Evolutionary conservation across 2,888 invertebrate species (phyloP).

Genomic region (Patella depressa): DNA sequence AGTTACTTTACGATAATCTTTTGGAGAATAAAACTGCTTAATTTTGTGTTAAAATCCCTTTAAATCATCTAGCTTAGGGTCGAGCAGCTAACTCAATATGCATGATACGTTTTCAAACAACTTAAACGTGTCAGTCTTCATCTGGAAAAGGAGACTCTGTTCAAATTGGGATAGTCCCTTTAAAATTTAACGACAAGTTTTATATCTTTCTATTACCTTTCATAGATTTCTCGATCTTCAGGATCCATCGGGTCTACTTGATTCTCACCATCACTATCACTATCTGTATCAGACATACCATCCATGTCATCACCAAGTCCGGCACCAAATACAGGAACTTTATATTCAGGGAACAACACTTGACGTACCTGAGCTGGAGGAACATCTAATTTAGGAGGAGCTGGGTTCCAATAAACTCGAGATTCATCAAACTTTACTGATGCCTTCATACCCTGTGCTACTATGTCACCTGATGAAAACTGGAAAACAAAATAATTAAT

Average conservation of each 20-base stretch:
- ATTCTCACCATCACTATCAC: conserved; percentile 44
- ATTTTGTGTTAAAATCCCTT: too few relatives aligned
- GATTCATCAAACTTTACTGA: conserved; percentile 58
- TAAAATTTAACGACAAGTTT: too few relatives aligned
- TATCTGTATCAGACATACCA: conserved; percentile 39
- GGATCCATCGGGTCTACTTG: conserved; percentile 35
- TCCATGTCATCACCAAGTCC: not conserved
- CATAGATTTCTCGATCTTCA: conserved; percentile 32
- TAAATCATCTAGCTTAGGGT: too few relatives aligned
- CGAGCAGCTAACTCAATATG: too few relatives aligned
- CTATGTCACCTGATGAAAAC: conserved; percentile 46
- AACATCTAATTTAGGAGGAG: conserved; percentile 68
- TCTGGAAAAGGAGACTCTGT: too few relatives aligned
- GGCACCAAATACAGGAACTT: not conserved
- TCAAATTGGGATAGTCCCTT: too few relatives aligned
- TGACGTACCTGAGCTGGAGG: conserved; percentile 62
- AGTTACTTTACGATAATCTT: too few relatives aligned
- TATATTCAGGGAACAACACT: conserved; percentile 58
- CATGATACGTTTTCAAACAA: too few relatives aligned
- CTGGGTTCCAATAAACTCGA: conserved; percentile 68
- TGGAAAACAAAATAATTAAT: conserved; percentile 25
- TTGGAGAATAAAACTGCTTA: too few relatives aligned
- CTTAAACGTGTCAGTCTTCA: too few relatives aligned
- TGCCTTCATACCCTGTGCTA: conserved; percentile 53
- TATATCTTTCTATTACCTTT: conserved; percentile 31